Evolutionary conservation across 64 coral and sea anemone genomes (phyloP).

Genomic region (Stichodactyla mertensii): DNA sequence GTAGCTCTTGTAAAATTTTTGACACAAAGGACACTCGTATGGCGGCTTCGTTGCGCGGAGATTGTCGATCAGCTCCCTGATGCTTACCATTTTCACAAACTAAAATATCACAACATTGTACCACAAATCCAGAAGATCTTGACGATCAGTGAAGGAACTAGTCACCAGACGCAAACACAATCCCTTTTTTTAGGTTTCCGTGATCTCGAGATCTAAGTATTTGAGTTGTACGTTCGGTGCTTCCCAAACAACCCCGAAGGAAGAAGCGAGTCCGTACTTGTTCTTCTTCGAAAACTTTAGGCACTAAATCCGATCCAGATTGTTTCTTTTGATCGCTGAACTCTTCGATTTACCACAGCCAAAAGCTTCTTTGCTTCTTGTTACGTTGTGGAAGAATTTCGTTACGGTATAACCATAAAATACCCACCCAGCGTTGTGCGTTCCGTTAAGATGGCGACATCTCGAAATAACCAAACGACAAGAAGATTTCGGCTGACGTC

Average conservation of each 20-base stretch:
- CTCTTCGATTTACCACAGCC: not conserved
- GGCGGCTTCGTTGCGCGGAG: conserved; percentile 87
- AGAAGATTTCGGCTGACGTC: conserved; percentile 6
- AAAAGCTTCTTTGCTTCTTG: conserved; percentile 1
- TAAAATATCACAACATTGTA: conserved; percentile 61
- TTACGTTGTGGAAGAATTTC: not conserved
- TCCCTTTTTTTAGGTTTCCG: conserved; percentile 17
- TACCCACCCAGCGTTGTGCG: conserved; percentile 55
- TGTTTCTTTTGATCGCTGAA: not conserved
- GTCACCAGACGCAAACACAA: not conserved
- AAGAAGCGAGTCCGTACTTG: not conserved
- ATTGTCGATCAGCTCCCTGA: conserved; percentile 90
- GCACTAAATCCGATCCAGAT: not conserved
- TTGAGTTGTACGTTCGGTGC: not conserved
- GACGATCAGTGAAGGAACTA: not conserved
- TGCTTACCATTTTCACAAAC: conserved; percentile 68
- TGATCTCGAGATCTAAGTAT: not conserved
- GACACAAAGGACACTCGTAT: conserved; percentile 98
- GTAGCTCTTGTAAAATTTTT: conserved; percentile 99
- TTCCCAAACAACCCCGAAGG: conserved; percentile 11
- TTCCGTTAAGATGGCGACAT: conserved; percentile 97
- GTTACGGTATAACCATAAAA: conserved; percentile 22
- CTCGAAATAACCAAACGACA: conserved; percentile 27
- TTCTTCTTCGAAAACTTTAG: not conserved
- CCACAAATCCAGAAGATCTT: conserved; percentile 14